These are phyloP conservation scores for Exaiptasia diaphana DNA, from an alignment of 64 coral and sea anemone genomes.

Conservation along the genomic window DNA sequence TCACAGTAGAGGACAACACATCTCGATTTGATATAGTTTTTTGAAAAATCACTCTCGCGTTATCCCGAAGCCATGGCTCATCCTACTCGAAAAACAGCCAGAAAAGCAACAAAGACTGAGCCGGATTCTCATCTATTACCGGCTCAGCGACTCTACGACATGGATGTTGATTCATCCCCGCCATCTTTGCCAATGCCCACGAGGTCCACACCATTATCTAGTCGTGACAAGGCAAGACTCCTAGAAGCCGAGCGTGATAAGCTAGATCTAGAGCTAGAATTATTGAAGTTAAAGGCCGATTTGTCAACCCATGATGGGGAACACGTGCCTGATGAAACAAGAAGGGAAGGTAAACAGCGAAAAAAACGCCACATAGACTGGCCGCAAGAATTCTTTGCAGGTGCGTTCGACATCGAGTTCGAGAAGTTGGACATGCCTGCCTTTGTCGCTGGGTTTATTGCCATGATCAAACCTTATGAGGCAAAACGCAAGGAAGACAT, in stretches of 20 bases:
- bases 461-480: slow-evolving; percentile 7
- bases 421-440: slow-evolving; percentile 4
- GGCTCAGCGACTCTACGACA: neutral
- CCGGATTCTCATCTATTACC: neutral
- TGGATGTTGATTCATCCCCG: neutral
- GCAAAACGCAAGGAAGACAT: neutral
- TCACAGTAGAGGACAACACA: neutral
- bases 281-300: too few species aligned
- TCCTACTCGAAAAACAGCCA: neutral
- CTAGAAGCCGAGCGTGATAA: neutral
- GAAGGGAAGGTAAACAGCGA: neutral
- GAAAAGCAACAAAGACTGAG: neutral
- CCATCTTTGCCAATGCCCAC: neutral
- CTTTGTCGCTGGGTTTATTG: neutral
- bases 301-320: too few species aligned
- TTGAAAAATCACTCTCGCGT: neutral
- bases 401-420: neutral
- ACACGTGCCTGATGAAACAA: too few species aligned
- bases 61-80: neutral
- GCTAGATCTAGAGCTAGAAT: neutral
- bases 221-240: neutral
- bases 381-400: slow-evolving; percentile 17
- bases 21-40: neutral
- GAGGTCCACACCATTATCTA: neutral
- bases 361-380: neutral